Evolutionary conservation across 2,797 vertebrate species (phyloP).

Genomic region (Centroberyx gerrardi): DNA sequence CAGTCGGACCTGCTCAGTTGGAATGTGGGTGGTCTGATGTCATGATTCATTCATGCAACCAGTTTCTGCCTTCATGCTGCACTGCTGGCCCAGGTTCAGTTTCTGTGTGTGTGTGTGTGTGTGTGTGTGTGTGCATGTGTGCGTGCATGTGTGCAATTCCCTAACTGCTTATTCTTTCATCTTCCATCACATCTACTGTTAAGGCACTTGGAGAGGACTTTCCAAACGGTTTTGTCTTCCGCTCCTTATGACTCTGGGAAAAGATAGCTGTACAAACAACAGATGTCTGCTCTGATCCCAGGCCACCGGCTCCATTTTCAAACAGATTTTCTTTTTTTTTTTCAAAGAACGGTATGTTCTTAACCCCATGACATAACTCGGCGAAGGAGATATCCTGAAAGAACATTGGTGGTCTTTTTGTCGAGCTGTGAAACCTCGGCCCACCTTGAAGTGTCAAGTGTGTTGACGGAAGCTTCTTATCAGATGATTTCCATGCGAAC

Average conservation of each 20-base stretch:
- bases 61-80: slow-evolving; percentile 73
- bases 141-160: slow-evolving; percentile 27
- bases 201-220: slow-evolving; percentile 23
- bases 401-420: slow-evolving; percentile 21
- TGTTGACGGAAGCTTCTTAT: slow-evolving; percentile 17
- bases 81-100: slow-evolving; percentile 46
- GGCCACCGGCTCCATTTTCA: slow-evolving; percentile 52
- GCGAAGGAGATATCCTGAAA: slow-evolving; percentile 34
- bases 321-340: slow-evolving; percentile 1
- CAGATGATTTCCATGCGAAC: background rate
- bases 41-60: slow-evolving; percentile 65
- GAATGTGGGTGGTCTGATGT: slow-evolving; percentile 82
- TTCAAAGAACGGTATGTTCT: slow-evolving; percentile 61
- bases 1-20: slow-evolving; percentile 77
- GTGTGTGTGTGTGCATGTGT: background rate
- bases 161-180: slow-evolving; percentile 63
- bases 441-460: background rate
- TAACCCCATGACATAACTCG: slow-evolving; percentile 44
- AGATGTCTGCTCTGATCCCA: slow-evolving; percentile 72
- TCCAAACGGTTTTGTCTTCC: slow-evolving; percentile 38
- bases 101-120: slow-evolving; percentile 62
- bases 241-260: slow-evolving; percentile 40
- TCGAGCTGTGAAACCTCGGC: background rate
- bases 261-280: slow-evolving; percentile 68
- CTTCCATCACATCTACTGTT: slow-evolving; percentile 47